Base-by-base conservation (phyloP, 2,888 invertebrate species). In the Drosophila paucipuncta region DNA sequence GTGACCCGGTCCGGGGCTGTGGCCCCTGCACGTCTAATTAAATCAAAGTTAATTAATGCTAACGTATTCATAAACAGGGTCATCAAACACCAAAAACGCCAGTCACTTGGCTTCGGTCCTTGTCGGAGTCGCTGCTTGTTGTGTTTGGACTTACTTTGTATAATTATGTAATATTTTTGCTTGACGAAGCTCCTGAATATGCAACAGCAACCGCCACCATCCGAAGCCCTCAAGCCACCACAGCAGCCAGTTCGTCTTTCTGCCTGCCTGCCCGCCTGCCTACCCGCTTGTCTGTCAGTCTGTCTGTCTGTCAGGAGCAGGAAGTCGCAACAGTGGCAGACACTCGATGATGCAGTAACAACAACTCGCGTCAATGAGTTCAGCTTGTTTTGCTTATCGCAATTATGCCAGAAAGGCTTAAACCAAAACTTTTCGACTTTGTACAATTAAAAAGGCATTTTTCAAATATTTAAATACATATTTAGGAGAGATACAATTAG, bases 11-110 rank as follows among this genome's bases (percentile, higher is more conserved):
- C 30, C 33, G 47, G 47, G 47, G 25, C 25, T 52, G 58, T 61
- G 31, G 18, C 57, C 73, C 52, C 53, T 60, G 75, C 78, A 72
- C 76, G 84, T 90, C 91, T 92, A 91, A 92, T 92, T 92, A 91
- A 91, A 92, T 92, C 92, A 89, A 90, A 91, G 88, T 91, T 91
- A 92, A 92, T 92, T 92, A 92, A 91, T 91, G 91, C 90, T 87
- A 89, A 91, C 88, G 83, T 89, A 91, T 91, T 91, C 89, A 91
- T 89, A 91, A 91, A 89, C 89, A 88, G 88, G 83, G 87, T 89
- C 87, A 87, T 86, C 86, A 86, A 89, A 83, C 86, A 86, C 83
- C 83, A 76, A 77, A 47, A 89, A 82, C 74, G 73, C 62, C 68
- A 75, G 71, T 70, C 68, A 59, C 60, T 73, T 31, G 59, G 50